Conservation (phyloP, 2,113 vertebrate genomes). For the Pholis gunnellus region DNA sequence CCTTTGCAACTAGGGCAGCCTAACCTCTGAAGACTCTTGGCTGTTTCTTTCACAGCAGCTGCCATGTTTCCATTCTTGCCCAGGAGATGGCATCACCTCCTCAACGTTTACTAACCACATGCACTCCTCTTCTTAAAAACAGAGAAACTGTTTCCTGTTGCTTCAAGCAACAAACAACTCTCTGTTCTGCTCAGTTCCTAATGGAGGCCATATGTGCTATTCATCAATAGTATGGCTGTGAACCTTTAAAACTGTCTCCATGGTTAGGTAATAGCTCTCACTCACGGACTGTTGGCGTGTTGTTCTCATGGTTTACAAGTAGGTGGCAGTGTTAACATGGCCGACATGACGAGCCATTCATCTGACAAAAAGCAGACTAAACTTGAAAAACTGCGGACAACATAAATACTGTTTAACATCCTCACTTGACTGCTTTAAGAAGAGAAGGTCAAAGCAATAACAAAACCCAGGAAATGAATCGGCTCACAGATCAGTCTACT, state of each 20-base stretch:
- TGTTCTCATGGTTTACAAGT: constrained; percentile 1
- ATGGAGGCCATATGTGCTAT: not conserved
- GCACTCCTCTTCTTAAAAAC: not conserved
- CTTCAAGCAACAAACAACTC: constrained; percentile 13
- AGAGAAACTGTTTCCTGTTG: not conserved
- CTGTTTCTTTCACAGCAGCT: not conserved
- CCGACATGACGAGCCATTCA: constrained; percentile 1
- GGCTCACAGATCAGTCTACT: not conserved
- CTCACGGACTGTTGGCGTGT: constrained; percentile 14
- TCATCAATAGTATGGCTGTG: constrained; percentile 32
- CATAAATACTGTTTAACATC: not conserved
- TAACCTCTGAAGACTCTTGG: no score
- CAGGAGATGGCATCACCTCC: constrained; percentile 64
- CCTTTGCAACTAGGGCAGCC: no score
- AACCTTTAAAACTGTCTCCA: constrained; percentile 61
- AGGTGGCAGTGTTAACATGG: constrained; percentile 1
- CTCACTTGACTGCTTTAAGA: constrained; percentile 1
- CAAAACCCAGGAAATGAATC: not conserved
- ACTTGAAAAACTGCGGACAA: not conserved
- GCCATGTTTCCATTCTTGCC: constrained; percentile 19
- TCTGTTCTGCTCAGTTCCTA: not conserved
- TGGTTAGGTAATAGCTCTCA: constrained; percentile 48
- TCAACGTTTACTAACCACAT: not conserved
- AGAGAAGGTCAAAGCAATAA: constrained; percentile 5
- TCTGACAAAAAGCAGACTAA: not conserved